Base-by-base conservation (phyloP, 2,888 invertebrate genomes). In the Noctua fimbriata region DNA sequence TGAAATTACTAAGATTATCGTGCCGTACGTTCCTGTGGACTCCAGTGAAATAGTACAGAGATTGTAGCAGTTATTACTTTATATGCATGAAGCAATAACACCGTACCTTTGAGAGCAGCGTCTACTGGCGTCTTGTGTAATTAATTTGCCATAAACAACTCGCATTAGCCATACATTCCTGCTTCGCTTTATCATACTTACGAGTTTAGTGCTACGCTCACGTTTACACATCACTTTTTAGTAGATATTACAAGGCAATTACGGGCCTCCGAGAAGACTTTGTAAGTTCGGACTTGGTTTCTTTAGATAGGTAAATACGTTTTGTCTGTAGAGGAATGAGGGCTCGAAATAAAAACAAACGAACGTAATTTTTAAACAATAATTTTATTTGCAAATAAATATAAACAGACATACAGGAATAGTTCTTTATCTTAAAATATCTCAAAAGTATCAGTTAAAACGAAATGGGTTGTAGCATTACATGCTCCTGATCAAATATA, bases 21-120 rank as follows among this genome's bases (percentile, higher is more conserved):
- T 89, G 32, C 44, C 89, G 89, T 70, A 32, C 2, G 36, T 41
- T 49, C 74, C 88, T 88, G 82, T 93, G 94, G 93, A 90, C 67
- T 81, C 91, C 76, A 63, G 72, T 89, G 86, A 85, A 90, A 90
- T 93, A 91, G 90, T 91, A 91, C 89, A 86, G 90, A 90, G 91
- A 91, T 91, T 91, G 92, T 91, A 91, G 92, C 90, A 91, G 91
- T 94, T 93, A 94, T 95, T 94, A 93, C 93, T 94, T 94, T 94
- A 94, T 94, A 94, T 94, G 94, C 95, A 94, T 94, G 93, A 93
- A 94, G 94, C 92, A 94, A 94, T 95, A 95, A 95, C 92, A 91
- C 90, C 87, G 89, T 89, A 86, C 89, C 90, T 90, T 92, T 90
- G 91, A 91, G 90, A 84, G 81, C 76, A 82, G 85, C 83, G 78